Evolutionary conservation across 2,797 vertebrate species (phyloP).

Genomic region (Lithobates pipiens): DNA sequence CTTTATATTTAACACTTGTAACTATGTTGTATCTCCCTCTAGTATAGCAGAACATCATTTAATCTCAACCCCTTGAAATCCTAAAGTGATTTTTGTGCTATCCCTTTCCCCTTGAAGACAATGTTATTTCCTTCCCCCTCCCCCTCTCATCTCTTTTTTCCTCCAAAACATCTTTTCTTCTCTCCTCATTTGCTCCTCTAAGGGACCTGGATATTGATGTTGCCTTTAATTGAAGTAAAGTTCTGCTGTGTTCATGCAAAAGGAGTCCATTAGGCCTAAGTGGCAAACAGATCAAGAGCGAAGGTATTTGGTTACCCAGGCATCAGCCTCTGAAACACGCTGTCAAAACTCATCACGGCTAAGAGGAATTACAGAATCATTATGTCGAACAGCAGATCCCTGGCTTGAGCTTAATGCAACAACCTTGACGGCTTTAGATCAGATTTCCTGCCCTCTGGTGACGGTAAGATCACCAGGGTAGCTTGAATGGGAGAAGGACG

Average conservation of each 20-base stretch:
- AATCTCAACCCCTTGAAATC: neutral
- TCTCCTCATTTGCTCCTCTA: conserved; percentile 41
- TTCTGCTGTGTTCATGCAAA: conserved; percentile 64
- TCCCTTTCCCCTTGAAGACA: conserved; percentile 22
- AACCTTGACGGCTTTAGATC: conserved; percentile 47
- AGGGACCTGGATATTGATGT: conserved; percentile 61
- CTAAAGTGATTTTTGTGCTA: conserved; percentile 16
- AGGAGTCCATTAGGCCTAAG: conserved; percentile 63
- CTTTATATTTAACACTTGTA: conserved; percentile 3
- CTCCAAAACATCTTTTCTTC: conserved; percentile 48
- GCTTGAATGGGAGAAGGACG: conserved; percentile 35
- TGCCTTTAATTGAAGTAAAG: conserved; percentile 62
- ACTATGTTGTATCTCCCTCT: conserved; percentile 1
- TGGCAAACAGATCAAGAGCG: conserved; percentile 61
- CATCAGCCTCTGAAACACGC: conserved; percentile 51
- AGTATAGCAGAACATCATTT: neutral
- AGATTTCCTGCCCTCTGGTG: conserved; percentile 53
- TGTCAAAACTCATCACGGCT: conserved; percentile 62
- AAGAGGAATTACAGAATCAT: conserved; percentile 64
- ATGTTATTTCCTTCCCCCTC: conserved; percentile 22
- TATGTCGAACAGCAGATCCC: conserved; percentile 55
- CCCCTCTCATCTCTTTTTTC: conserved; percentile 4
- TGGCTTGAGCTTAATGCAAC: conserved; percentile 58
- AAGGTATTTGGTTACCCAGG: conserved; percentile 60
- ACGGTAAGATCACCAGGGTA: conserved; percentile 41